A percentile compares a stretch with the other conserved stretches of the same genome.
phyloP scores from a whole-genome alignment of 1,140 invertebrate genomes.

The Pachypsylla venusta region DNA sequence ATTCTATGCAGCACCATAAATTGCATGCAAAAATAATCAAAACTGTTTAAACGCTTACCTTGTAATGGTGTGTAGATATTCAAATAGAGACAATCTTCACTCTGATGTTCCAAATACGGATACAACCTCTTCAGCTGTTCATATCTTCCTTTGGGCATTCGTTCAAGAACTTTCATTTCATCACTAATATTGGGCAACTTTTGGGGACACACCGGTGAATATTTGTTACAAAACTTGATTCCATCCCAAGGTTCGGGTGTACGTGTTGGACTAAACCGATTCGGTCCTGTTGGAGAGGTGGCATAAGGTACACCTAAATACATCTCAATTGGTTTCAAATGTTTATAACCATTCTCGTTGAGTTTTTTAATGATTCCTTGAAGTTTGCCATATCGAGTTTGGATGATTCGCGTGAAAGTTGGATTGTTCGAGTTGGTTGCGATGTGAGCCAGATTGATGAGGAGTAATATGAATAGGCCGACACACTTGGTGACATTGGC shows the following conservation, averaged over 20 bases:
- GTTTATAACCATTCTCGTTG: conserved; percentile 41
- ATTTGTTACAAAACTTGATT: conserved; percentile 54
- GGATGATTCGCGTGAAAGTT: conserved; percentile 47
- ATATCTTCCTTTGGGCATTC: conserved; percentile 73
- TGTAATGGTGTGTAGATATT: conserved; percentile 86
- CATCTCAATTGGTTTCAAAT: conserved; percentile 59
- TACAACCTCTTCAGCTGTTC: conserved; percentile 69
- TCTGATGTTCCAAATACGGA: conserved; percentile 74
- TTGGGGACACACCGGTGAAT: conserved; percentile 80
- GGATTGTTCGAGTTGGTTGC: not conserved
- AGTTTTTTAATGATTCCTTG: conserved; percentile 61
- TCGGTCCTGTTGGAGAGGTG: conserved; percentile 66
- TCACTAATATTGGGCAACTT: conserved; percentile 66
- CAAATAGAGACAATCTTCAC: conserved; percentile 90
- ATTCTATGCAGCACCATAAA: too few relatives aligned
- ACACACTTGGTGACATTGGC: too few relatives aligned
- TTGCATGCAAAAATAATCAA: too few relatives aligned
- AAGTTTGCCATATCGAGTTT: conserved; percentile 63
- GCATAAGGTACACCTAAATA: conserved; percentile 92
- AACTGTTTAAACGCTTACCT: conserved; percentile 55
- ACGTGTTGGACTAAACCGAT: conserved; percentile 78
- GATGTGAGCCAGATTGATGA: not conserved
- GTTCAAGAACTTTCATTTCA: conserved; percentile 60
- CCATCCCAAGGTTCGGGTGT: conserved; percentile 80
- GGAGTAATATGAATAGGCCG: not conserved